Conservation (phyloP, 2,113 vertebrate genomes). For the Elephantulus edwardii region DNA sequence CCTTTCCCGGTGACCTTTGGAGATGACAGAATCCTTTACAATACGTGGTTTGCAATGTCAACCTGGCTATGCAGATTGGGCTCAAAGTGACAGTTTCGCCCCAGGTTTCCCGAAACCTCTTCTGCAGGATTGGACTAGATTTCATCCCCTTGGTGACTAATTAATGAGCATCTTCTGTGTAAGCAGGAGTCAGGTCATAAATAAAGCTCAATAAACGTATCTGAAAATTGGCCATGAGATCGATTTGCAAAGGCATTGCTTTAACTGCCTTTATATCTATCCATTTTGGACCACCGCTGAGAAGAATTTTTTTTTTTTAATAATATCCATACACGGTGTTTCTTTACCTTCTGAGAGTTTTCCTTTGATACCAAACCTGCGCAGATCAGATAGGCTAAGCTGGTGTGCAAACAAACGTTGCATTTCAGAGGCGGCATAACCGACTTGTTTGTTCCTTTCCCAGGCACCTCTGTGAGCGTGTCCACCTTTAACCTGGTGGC, state of each 20-base stretch:
- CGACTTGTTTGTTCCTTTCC: background rate
- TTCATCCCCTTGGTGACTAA: conserved; percentile 44
- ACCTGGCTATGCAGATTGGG: background rate
- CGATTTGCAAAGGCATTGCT: conserved; percentile 17
- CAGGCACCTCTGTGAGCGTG: conserved; percentile 96
- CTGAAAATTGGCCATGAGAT: conserved; percentile 6
- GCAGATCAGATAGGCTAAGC: background rate
- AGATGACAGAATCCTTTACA: conserved; percentile 6
- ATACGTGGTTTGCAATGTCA: background rate
- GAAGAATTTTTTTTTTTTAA: background rate
- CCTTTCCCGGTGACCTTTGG: background rate
- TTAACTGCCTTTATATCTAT: conserved; percentile 17
- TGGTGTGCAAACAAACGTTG: conserved; percentile 11
- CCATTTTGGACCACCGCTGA: conserved; percentile 10
- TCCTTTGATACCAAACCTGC: background rate
- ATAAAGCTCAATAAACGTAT: conserved; percentile 52
- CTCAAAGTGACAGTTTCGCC: background rate
- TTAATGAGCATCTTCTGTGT: conserved; percentile 46
- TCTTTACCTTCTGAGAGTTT: background rate
- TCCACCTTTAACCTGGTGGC: conserved; percentile 98
- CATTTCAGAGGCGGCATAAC: background rate
- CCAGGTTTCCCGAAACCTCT: background rate
- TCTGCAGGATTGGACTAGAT: background rate
- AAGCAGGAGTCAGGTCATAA: background rate
- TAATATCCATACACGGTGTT: background rate